Percentiles rank a stretch among this genome's conserved stretches.
phyloP scores from a whole-genome alignment of 2,113 vertebrate genomes.

The Psephotus haematonotus region DNA sequence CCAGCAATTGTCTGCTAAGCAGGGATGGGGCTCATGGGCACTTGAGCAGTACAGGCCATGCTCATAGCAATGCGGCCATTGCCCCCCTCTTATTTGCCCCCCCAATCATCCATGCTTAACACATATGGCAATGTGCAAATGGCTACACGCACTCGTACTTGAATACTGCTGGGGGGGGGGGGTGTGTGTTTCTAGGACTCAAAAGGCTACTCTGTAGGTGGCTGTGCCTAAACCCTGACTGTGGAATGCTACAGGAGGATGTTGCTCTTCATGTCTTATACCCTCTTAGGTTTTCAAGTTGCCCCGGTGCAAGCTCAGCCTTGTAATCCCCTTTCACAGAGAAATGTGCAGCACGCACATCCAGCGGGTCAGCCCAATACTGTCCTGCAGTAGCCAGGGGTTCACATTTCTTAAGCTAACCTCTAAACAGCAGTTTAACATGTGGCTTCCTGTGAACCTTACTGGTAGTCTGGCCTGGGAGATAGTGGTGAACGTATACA shows the following conservation, averaged over 20 bases:
- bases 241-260: neutral
- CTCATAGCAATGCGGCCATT: neutral
- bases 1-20: neutral
- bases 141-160: accelerated
- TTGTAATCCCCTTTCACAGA: neutral
- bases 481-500: neutral
- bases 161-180: neutral
- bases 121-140: neutral
- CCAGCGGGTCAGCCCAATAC: accelerated
- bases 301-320: neutral
- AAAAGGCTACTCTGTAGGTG: neutral
- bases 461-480: neutral
- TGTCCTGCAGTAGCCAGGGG: neutral
- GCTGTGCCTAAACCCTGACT: neutral
- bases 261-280: neutral
- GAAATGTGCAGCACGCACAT: accelerated
- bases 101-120: accelerated
- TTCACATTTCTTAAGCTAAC: neutral
- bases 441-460: neutral
- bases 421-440: neutral
- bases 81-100: accelerated
- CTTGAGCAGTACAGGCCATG: accelerated
- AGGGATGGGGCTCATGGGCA: neutral
- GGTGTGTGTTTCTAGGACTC: accelerated
- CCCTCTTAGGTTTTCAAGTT: neutral